phyloP scores from a whole-genome alignment of 2,113 vertebrate species.

The Macquaria australasica region DNA sequence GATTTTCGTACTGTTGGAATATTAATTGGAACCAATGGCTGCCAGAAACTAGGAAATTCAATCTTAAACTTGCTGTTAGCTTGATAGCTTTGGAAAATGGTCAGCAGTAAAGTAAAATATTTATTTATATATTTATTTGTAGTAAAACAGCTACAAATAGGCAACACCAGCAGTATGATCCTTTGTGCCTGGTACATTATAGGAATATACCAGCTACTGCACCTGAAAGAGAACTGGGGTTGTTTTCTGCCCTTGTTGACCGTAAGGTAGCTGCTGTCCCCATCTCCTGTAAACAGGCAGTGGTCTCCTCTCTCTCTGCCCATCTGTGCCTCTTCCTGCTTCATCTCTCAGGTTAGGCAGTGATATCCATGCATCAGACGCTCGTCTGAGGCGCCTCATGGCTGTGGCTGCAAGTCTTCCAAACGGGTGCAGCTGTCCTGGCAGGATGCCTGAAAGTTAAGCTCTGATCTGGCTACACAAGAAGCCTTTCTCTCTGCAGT shows the following conservation, averaged over 20 bases:
- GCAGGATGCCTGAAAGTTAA: conserved; percentile 67
- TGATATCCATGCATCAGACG: conserved; percentile 55
- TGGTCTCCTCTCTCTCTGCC: conserved; percentile 13
- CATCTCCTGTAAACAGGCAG: not conserved
- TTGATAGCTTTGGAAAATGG: not conserved
- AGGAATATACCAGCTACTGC: not conserved
- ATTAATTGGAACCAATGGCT: not conserved
- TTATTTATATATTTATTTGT: not conserved
- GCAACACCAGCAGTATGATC: not conserved
- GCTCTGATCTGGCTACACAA: conserved; percentile 74
- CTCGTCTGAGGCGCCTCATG: conserved; percentile 55
- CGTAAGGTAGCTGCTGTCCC: conserved; percentile 1
- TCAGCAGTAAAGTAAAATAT: not conserved
- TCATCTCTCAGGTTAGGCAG: conserved; percentile 31
- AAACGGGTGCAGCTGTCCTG: conserved; percentile 80
- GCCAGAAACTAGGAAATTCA: not conserved
- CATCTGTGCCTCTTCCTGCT: conserved; percentile 55
- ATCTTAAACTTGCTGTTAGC: not conserved
- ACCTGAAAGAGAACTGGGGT: not conserved
- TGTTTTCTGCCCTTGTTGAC: conserved; percentile 18
- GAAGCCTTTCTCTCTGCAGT: conserved; percentile 61
- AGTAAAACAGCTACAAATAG: not conserved
- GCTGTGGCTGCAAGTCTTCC: conserved; percentile 58
- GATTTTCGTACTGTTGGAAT: not conserved
- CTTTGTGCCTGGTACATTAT: not conserved